These are phyloP conservation scores for Colistium nudipinnis DNA, from an alignment of 2,113 vertebrate genomes.

Conservation along the genomic window DNA sequence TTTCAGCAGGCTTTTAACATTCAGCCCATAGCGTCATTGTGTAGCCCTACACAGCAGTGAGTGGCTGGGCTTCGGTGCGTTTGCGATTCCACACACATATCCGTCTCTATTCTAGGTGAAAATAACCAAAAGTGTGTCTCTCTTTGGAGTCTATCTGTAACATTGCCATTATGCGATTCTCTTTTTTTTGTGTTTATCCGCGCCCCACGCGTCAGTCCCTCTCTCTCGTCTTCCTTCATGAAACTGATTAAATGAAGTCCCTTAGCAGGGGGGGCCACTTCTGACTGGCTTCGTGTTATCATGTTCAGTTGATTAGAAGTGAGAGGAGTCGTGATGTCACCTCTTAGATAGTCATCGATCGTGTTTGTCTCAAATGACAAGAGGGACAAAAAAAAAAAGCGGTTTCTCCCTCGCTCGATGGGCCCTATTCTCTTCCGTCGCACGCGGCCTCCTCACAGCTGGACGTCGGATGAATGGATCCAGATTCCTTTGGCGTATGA, in stretches of 20 bases:
- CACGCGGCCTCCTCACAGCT: slow-evolving; percentile 41
- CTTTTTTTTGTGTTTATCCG: slow-evolving; percentile 47
- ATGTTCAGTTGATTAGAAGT: slow-evolving; percentile 58
- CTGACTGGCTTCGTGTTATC: slow-evolving; percentile 43
- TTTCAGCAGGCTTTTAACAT: too few relatives aligned
- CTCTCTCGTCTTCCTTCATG: slow-evolving; percentile 44
- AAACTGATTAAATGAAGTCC: slow-evolving; percentile 55
- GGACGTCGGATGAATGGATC: slow-evolving; percentile 31
- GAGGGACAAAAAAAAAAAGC: slow-evolving; percentile 47
- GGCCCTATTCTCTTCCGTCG: slow-evolving; percentile 26
- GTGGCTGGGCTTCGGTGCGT: too few relatives aligned
- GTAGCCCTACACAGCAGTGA: too few relatives aligned
- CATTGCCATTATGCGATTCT: slow-evolving; percentile 29
- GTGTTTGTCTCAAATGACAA: slow-evolving; percentile 48
- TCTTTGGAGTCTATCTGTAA: slow-evolving; percentile 25
- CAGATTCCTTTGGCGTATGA: slow-evolving; percentile 35
- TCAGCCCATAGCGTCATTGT: too few relatives aligned
- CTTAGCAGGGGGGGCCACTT: slow-evolving; percentile 27
- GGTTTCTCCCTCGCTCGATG: slow-evolving; percentile 31
- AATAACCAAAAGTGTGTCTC: too few relatives aligned
- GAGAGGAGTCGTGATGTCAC: slow-evolving; percentile 55
- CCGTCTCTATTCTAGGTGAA: too few relatives aligned
- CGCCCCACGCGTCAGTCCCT: slow-evolving; percentile 34
- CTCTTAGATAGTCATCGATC: slow-evolving; percentile 61
- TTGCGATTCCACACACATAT: too few relatives aligned